Percentiles rank a stretch among this genome's conserved stretches.
Evolutionary conservation across 2,888 invertebrate genomes (phyloP).

Genomic region (Ommatoiulus sabulosus): DNA sequence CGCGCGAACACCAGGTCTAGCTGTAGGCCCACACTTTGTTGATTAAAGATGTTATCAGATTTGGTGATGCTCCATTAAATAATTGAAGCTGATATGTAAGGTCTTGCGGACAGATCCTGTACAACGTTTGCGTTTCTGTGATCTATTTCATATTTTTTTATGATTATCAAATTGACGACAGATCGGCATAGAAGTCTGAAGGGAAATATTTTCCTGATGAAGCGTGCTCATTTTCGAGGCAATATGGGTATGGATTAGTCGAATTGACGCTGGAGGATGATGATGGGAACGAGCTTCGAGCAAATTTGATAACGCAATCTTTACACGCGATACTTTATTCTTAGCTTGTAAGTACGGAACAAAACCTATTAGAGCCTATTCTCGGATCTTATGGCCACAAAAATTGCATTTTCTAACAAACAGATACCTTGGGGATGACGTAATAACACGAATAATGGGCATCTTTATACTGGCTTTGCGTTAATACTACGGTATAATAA

Average conservation of each 20-base stretch:
- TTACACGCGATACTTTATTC: background rate
- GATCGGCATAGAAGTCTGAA: background rate
- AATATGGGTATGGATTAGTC: slow-evolving; percentile 29
- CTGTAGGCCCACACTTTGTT: background rate
- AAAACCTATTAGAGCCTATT: background rate
- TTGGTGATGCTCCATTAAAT: background rate
- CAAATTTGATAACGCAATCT: slow-evolving; percentile 2
- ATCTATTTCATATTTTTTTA: background rate
- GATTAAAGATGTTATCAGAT: slow-evolving; percentile 30
- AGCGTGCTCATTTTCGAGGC: background rate
- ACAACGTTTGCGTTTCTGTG: background rate
- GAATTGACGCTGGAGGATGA: background rate
- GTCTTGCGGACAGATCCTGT: background rate
- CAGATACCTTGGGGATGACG: background rate
- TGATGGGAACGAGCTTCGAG: background rate
- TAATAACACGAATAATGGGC: slow-evolving; percentile 17
- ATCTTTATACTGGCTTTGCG: background rate
- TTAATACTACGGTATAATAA: background rate
- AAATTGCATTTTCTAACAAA: background rate
- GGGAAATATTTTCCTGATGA: slow-evolving; percentile 2
- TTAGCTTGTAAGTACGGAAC: background rate
- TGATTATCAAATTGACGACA: background rate
- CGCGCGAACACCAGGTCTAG: background rate
- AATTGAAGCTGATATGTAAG: background rate
- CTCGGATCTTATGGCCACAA: background rate